These are phyloP conservation scores for Luperina nickerlii DNA, from an alignment of 2,888 invertebrate species.

Conservation along the genomic window DNA sequence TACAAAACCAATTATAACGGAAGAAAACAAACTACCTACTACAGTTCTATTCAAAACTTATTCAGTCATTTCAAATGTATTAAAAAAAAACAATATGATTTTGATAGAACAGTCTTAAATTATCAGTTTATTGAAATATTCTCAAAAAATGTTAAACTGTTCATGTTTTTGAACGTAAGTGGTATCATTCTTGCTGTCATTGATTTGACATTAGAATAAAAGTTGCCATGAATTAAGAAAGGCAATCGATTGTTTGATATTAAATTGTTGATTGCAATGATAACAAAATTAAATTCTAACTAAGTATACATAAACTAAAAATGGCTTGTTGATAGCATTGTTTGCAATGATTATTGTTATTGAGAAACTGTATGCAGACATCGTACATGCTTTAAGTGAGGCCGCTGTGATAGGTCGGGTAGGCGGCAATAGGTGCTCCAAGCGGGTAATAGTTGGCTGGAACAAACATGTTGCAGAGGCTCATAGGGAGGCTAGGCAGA, in stretches of 20 bases:
- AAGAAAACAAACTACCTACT: not conserved
- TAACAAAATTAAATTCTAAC: no score
- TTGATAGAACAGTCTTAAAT: not conserved
- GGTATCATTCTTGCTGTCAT: constrained; percentile 13
- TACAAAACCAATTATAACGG: not conserved
- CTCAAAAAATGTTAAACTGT: not conserved
- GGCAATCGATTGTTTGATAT: constrained; percentile 10
- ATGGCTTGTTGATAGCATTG: no score
- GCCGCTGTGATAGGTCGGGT: no score
- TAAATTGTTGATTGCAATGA: not conserved
- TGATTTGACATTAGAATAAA: constrained; percentile 28
- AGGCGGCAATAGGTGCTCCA: no score
- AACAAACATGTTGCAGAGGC: no score
- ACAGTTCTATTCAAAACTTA: not conserved
- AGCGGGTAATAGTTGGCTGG: no score
- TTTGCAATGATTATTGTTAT: no score
- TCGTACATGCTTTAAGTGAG: no score
- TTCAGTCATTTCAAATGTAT: not conserved
- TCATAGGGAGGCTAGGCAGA: no score
- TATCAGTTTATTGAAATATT: no score
- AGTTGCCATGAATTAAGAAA: constrained; percentile 24
- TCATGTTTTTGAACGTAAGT: constrained; percentile 27
- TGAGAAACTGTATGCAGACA: no score
- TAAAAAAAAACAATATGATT: not conserved
- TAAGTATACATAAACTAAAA: no score